Evolutionary conservation across 2,113 vertebrate genomes (phyloP), one percentile per base, ranked within the genome.

Genomic region (Fulica atra): DNA sequence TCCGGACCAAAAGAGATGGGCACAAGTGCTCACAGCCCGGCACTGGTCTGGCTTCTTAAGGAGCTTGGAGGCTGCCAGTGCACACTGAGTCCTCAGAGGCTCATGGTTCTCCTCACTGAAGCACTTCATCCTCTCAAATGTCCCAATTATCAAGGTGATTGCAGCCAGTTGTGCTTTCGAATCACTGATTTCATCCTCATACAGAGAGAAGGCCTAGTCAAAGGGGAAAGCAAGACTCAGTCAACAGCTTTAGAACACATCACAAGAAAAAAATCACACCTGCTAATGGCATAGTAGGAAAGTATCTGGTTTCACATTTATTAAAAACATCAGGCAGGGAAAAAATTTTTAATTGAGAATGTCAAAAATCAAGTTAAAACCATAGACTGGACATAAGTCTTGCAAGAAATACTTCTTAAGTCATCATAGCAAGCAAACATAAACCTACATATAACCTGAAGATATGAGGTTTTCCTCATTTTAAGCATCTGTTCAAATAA

Each of bases 41-140:
- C 99, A 99, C 88, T 99, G 99, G 96, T 99, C 99, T 0, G 99
- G 99, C 84, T 99, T 99, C 97, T 99, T 99, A 83, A 99, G 98
- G 63, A 99, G 98, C 70, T 99, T 99, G 71, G 99, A 99, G 35
- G 99, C 99, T 21, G 99, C 99, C 85, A 99, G 97, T 0, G 99
- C 99, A 71, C 99, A 99, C 97, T 99, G 99, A 35, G 99, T 99
- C 95, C 99, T 98, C 97, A 99, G 92, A 7, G 99, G 99, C 92
- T 99, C 99, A 1, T 99, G 99, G 97, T 99, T 99, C 93, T 99
- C 99, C 93, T 99, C 99, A 48, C 99, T 99, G 98, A 99, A 99
- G 93, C 99, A 99, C 44, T 98, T 98, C 98, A 99, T 99, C 44
- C 99, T 98, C 97, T 99, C 99, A 86, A 99, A 99, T 10, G 99